Evolutionary conservation across 2,888 invertebrate genomes (phyloP).

Genomic region (Sminthurides aquaticus): DNA sequence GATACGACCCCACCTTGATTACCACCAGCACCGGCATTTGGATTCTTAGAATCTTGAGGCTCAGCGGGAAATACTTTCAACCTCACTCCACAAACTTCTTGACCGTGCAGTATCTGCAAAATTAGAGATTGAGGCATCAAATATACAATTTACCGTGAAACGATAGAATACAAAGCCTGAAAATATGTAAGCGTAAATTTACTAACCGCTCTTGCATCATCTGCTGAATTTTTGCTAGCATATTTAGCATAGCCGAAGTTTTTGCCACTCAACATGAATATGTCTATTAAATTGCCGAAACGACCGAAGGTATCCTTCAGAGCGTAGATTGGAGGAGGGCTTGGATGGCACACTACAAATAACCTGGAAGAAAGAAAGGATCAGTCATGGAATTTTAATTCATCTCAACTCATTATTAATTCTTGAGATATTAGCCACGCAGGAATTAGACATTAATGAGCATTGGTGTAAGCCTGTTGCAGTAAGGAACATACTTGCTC

Average conservation of each 20-base stretch:
- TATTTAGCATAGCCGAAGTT: slow-evolving; percentile 90
- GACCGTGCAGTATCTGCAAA: slow-evolving; percentile 63
- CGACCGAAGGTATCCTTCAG: slow-evolving; percentile 82
- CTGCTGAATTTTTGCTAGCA: slow-evolving; percentile 65
- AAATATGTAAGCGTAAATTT: background rate
- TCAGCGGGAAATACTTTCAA: slow-evolving; percentile 85
- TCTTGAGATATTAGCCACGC: no score
- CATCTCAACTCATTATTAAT: no score
- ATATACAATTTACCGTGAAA: no score
- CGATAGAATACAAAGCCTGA: no score
- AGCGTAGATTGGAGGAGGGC: slow-evolving; percentile 66
- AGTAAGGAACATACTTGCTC: no score
- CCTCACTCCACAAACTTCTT: slow-evolving; percentile 76
- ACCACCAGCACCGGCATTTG: slow-evolving; percentile 25
- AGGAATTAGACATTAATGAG: no score
- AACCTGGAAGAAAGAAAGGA: slow-evolving; percentile 46
- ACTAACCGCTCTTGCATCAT: slow-evolving; percentile 62
- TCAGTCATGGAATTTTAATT: no score
- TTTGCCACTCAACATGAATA: slow-evolving; percentile 78
- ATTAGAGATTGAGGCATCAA: slow-evolving; percentile 2
- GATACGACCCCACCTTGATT: slow-evolving; percentile 15
- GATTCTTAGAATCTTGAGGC: slow-evolving; percentile 44
- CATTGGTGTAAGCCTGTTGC: no score
- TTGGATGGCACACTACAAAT: slow-evolving; percentile 54
- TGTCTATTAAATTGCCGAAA: slow-evolving; percentile 82